These are phyloP conservation scores for Hypsibius dujardini DNA, from an alignment of 1,140 invertebrate species.

Conservation along the genomic window DNA sequence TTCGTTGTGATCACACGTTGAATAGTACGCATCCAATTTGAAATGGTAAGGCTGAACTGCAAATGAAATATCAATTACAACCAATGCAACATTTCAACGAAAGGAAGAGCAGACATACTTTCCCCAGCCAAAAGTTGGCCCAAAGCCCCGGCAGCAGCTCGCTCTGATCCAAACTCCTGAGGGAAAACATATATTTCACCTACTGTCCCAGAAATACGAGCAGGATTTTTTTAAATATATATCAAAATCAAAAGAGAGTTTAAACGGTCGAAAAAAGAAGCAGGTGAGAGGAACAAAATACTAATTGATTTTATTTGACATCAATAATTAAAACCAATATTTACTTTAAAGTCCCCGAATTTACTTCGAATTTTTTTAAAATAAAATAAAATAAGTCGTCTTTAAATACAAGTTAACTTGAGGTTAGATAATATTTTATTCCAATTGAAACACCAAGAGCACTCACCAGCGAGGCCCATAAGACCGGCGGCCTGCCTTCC, in stretches of 20 bases:
- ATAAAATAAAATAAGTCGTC: no score
- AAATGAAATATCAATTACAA: neutral
- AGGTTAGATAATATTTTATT: no score
- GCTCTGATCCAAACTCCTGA: conserved; percentile 11
- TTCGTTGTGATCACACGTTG: neutral
- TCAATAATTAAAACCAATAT: no score
- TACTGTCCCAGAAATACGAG: neutral
- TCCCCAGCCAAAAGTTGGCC: neutral
- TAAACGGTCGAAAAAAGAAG: no score
- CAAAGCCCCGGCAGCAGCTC: conserved; percentile 11
- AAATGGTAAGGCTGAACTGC: neutral
- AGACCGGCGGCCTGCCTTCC: neutral
- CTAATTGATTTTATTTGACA: no score
- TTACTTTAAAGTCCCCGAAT: no score
- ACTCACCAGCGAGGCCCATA: neutral
- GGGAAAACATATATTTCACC: neutral
- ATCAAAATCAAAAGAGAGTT: no score
- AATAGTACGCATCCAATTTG: conserved; percentile 10
- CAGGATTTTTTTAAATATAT: neutral
- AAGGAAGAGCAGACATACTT: neutral
- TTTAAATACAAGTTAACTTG: no score
- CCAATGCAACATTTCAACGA: neutral
- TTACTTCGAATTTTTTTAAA: no score
- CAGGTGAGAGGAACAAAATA: no score
- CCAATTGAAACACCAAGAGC: no score